Evolutionary conservation across 2,888 invertebrate species (phyloP).

Genomic region (Carpatolechia fugitivella): DNA sequence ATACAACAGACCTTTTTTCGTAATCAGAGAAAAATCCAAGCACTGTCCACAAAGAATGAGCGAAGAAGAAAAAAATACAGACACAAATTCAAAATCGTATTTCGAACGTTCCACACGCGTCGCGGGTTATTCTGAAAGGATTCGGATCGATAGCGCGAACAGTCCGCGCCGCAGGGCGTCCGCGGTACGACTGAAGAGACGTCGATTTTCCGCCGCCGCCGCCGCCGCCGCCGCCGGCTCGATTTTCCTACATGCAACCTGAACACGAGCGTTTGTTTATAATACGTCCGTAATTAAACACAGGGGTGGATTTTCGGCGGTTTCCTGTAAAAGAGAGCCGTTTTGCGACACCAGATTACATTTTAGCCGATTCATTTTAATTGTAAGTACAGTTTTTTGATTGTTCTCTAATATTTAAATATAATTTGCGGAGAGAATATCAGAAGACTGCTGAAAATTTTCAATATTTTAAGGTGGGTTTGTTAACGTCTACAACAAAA

Average conservation of each 20-base stretch:
- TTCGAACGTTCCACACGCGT: slow-evolving; percentile 55
- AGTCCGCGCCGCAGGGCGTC: slow-evolving; percentile 55
- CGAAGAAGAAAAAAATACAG: slow-evolving; percentile 43
- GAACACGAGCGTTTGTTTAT: slow-evolving; percentile 41
- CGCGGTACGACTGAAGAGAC: slow-evolving; percentile 51
- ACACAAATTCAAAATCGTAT: slow-evolving; percentile 41
- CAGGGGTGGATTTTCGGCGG: slow-evolving; percentile 1
- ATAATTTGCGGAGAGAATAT: too few species aligned
- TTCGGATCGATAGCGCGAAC: slow-evolving; percentile 28
- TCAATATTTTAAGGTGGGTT: too few species aligned
- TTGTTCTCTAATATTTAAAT: too few species aligned
- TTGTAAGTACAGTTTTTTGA: too few species aligned
- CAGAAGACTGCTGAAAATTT: too few species aligned
- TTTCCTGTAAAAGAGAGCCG: slow-evolving; percentile 1
- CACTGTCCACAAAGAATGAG: slow-evolving; percentile 50
- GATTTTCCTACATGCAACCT: slow-evolving; percentile 22
- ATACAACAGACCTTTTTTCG: slow-evolving; percentile 47
- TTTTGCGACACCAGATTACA: neutral
- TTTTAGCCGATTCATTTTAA: neutral
- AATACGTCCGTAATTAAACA: slow-evolving; percentile 15
- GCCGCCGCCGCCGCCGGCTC: slow-evolving; percentile 16
- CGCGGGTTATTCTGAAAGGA: slow-evolving; percentile 27
- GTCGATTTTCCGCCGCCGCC: slow-evolving; percentile 12
- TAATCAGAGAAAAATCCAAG: slow-evolving; percentile 51
- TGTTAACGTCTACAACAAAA: too few species aligned